Percentiles rank a stretch among this genome's conserved stretches.
These are phyloP conservation scores for Xestia rhomboidea DNA, from an alignment of 2,888 invertebrate species.

Conservation along the genomic window DNA sequence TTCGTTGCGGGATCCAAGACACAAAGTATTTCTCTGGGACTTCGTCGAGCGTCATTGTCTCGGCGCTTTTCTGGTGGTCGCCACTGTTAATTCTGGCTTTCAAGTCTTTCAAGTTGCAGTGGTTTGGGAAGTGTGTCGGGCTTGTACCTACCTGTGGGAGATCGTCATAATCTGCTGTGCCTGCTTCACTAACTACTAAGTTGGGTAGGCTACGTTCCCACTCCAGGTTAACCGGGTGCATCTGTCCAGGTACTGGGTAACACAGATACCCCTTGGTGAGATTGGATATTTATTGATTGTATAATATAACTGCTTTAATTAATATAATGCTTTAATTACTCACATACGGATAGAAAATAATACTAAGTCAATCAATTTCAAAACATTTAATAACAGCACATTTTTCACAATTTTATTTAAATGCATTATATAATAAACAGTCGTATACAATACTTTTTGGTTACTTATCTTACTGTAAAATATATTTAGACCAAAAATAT, in stretches of 20 bases:
- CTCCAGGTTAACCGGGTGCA: background rate
- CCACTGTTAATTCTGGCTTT: too few species aligned
- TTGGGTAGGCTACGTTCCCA: background rate
- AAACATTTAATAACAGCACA: conserved; percentile 67
- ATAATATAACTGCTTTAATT: background rate
- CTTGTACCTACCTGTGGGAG: background rate
- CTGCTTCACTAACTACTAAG: background rate
- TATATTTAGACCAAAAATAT: conserved; percentile 17
- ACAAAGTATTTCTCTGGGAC: too few species aligned
- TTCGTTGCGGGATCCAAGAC: too few species aligned
- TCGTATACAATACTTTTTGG: conserved; percentile 56
- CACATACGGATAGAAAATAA: background rate
- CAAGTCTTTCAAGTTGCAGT: too few species aligned
- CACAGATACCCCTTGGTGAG: background rate
- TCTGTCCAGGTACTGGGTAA: background rate
- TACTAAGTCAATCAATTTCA: conserved; percentile 5
- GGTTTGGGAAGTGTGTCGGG: too few species aligned
- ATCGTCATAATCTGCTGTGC: background rate
- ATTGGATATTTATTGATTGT: background rate
- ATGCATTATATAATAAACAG: conserved; percentile 61
- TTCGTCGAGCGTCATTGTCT: too few species aligned
- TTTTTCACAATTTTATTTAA: conserved; percentile 46
- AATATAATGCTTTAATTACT: background rate
- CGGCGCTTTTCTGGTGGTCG: too few species aligned
- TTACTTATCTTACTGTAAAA: conserved; percentile 35